These are phyloP conservation scores for Drosophila trapezifrons DNA, from an alignment of 1,140 invertebrate species.

Conservation along the genomic window DNA sequence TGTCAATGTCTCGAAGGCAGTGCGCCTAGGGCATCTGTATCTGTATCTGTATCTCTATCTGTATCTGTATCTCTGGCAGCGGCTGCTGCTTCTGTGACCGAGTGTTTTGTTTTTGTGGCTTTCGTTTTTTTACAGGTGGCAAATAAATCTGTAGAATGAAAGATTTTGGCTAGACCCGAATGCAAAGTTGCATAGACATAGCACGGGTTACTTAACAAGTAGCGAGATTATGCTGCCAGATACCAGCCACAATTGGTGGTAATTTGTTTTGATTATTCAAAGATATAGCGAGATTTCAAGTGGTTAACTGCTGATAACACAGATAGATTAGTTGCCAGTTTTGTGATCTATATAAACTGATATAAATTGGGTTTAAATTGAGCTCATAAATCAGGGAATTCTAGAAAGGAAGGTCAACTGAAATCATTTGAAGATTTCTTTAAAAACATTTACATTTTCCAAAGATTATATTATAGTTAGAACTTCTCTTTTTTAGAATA, in stretches of 20 bases:
- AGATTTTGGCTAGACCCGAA: conserved; percentile 49
- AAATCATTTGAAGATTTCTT: background rate
- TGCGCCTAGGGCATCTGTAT: conserved; percentile 62
- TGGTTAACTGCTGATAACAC: conserved; percentile 6
- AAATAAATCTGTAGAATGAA: conserved; percentile 76
- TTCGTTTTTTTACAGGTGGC: conserved; percentile 72
- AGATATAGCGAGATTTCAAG: conserved; percentile 5
- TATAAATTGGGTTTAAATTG: conserved; percentile 4
- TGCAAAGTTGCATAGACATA: conserved; percentile 42
- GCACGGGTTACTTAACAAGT: conserved; percentile 30
- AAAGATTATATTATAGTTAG: too few species aligned
- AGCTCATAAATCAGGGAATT: background rate
- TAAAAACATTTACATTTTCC: background rate
- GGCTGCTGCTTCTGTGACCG: conserved; percentile 6
- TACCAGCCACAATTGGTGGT: conserved; percentile 19
- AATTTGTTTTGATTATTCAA: conserved; percentile 29
- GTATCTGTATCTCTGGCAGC: conserved; percentile 25
- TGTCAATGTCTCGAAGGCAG: conserved; percentile 76
- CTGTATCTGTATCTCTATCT: conserved; percentile 28
- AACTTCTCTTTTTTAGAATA: too few species aligned
- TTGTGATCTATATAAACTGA: background rate
- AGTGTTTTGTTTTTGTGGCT: conserved; percentile 31
- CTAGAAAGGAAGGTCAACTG: too few species aligned
- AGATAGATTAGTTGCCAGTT: background rate
- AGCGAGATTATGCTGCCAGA: background rate